Base-by-base conservation (phyloP, 1,140 invertebrate species). In the Drosophila arizonae region DNA sequence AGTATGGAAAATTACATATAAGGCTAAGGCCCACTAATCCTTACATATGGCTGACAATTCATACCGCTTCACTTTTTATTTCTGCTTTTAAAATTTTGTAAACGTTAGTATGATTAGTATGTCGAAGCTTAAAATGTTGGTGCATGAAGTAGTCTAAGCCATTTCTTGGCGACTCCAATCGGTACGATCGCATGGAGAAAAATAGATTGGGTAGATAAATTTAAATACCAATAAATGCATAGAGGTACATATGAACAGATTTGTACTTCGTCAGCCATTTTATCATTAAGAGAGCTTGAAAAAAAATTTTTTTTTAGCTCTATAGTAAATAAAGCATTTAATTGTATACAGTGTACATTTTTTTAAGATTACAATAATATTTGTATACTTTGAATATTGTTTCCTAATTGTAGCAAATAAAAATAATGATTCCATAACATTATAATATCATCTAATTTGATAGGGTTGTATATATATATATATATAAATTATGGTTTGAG, bases 1-100 rank as follows among this genome's bases (percentile, higher is more conserved):
- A 92, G 97, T 99, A 24, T 99, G 98, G 98, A 98, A 98, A 92
- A 95, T 96, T 64, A 95, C 97, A 30, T 99, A 98, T 92, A 98
- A 98, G 57, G 84, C 90, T 1, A 92, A 92, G 71, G 65, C 87
- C 6, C 90, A 91, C 61, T 91, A 10, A 70, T 30, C 11, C 45
- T 48, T 21, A 43, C 9, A 21, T 21, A 36, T 33, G 6, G 6
- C n/a, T 46, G 13, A 28, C 41, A 43, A 13, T 43, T n/a, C 3
- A 13, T 13, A 13, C 1, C 41, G 11, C 4, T n/a, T 45, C 11
- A 10, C 54, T 15, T 10, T 10, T 48, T 41, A 4, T 50, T 60
- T 58, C 28, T 52, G 58, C 46, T 67, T 67, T 54, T 60, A 55
- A 60, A 41, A 66, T 54, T 48, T 41, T n/a, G 1, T 30, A 63